Conservation (phyloP, 2,797 vertebrate species). For the Hemitrygon akajei region DNA sequence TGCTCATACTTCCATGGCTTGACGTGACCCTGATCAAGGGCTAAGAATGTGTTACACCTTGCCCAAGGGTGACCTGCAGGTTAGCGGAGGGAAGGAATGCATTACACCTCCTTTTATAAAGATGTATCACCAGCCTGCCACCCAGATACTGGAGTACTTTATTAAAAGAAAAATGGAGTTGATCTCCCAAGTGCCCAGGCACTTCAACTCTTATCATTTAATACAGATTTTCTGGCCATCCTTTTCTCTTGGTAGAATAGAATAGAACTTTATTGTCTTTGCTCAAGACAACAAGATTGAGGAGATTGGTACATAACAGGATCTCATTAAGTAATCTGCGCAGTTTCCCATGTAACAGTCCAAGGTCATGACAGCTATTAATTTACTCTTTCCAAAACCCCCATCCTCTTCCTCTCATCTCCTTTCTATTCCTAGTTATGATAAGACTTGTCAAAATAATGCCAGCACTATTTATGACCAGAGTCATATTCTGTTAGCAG, state of each 20-base stretch:
- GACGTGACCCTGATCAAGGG: no score
- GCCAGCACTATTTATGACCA: background rate
- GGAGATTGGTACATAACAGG: no score
- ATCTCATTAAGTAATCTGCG: background rate
- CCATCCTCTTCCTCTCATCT: background rate
- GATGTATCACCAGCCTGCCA: no score
- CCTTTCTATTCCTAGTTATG: background rate
- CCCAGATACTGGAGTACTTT: no score
- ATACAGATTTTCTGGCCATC: background rate
- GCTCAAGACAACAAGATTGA: no score
- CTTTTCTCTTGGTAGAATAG: background rate
- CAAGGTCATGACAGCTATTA: background rate
- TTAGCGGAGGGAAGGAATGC: no score
- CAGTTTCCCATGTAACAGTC: background rate
- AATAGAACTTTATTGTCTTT: no score
- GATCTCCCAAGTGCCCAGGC: background rate
- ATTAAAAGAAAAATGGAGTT: background rate
- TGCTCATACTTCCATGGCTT: no score
- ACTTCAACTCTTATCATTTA: background rate
- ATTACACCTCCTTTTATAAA: no score
- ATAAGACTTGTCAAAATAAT: background rate
- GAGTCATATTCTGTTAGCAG: background rate
- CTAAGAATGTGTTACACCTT: no score
- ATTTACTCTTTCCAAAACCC: background rate
- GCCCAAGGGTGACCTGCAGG: no score